Evolutionary conservation across 2,797 vertebrate species (phyloP).

Genomic region (Pempheris klunzingeri): DNA sequence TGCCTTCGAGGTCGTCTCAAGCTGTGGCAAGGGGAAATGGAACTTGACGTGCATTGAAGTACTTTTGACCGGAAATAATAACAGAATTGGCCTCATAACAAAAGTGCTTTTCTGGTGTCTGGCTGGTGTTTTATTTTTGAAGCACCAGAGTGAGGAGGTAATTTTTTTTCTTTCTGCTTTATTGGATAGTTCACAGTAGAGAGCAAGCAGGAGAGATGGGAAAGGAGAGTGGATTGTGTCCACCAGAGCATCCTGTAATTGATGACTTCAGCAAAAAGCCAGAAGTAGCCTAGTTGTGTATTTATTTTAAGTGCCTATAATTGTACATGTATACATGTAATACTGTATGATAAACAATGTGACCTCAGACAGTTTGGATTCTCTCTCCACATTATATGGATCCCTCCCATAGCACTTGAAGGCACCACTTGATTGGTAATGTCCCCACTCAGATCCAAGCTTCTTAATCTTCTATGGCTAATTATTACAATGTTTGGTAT

Average conservation of each 20-base stretch:
- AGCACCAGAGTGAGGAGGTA: neutral
- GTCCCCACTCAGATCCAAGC: neutral
- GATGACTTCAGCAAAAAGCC: neutral
- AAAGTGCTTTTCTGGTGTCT: constrained; percentile 21
- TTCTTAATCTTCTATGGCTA: neutral
- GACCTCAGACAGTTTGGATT: neutral
- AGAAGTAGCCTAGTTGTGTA: neutral
- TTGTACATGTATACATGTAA: too few species aligned
- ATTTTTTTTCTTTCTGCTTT: constrained; percentile 1
- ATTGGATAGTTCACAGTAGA: constrained; percentile 23
- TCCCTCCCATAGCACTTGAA: neutral
- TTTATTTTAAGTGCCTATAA: neutral
- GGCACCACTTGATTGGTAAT: neutral
- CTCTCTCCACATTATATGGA: neutral
- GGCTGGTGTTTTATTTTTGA: constrained; percentile 32
- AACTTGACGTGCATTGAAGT: constrained; percentile 33
- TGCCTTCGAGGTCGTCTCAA: constrained; percentile 16
- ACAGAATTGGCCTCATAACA: constrained; percentile 27
- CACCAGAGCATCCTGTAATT: neutral
- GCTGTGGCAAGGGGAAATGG: constrained; percentile 20
- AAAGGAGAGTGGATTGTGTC: neutral
- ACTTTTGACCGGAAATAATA: constrained; percentile 41
- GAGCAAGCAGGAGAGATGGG: neutral
- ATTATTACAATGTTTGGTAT: neutral
- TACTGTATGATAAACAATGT: neutral